Evolutionary conservation across 2,888 invertebrate genomes (phyloP).

Genomic region (Asteroscopus sphinx): DNA sequence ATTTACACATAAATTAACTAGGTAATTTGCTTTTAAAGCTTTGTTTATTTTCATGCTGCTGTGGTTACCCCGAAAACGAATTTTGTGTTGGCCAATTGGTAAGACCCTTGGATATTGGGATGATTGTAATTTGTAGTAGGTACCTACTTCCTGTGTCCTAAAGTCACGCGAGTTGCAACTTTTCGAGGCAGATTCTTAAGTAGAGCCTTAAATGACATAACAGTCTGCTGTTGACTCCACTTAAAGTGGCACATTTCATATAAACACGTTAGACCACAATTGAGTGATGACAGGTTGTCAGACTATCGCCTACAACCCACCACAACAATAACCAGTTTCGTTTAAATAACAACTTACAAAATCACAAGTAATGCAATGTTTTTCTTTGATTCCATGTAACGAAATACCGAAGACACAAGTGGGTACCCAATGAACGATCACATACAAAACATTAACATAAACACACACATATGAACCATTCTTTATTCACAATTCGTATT

Average conservation of each 20-base stretch:
- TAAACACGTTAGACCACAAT: conserved; percentile 40
- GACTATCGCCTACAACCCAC: conserved; percentile 43
- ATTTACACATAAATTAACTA: conserved; percentile 28
- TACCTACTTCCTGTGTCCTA: conserved; percentile 2
- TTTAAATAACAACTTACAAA: conserved; percentile 48
- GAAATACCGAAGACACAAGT: conserved; percentile 22
- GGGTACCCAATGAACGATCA: conserved; percentile 52
- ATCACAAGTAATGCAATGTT: conserved; percentile 39
- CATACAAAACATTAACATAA: conserved; percentile 45
- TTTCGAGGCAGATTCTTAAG: conserved; percentile 1
- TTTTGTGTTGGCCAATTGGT: neutral
- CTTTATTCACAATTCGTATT: conserved; percentile 46
- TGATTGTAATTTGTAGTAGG: too few species aligned
- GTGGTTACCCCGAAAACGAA: neutral
- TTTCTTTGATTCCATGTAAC: conserved; percentile 33
- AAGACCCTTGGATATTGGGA: neutral
- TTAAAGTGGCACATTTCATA: conserved; percentile 29
- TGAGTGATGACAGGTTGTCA: conserved; percentile 43
- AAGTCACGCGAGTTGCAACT: conserved; percentile 2
- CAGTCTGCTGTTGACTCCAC: conserved; percentile 14
- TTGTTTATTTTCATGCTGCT: conserved; percentile 5
- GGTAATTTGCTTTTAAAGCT: conserved; percentile 1
- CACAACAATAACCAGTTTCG: conserved; percentile 54
- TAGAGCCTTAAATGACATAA: conserved; percentile 7
- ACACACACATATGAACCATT: conserved; percentile 54